A percentile compares a stretch with the other conserved stretches of the same genome.
These are phyloP conservation scores for Catostomus latipinnis DNA, from an alignment of 2,797 vertebrate genomes.

Conservation along the genomic window DNA sequence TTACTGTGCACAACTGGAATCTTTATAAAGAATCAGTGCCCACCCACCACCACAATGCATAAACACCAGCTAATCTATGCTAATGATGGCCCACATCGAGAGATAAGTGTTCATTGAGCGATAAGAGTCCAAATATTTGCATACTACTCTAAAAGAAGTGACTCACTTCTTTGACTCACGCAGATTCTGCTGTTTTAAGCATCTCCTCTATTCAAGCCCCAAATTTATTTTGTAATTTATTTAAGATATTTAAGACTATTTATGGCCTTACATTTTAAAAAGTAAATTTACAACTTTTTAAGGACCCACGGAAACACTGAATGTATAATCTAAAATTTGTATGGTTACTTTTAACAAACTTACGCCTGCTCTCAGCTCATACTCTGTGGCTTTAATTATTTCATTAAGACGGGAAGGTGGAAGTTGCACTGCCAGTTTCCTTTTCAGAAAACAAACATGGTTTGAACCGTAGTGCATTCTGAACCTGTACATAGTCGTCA, in stretches of 20 bases:
- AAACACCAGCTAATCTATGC: background rate
- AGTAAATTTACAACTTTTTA: no score
- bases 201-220: no score
- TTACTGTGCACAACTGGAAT: constrained; percentile 4
- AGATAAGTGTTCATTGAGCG: background rate
- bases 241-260: no score
- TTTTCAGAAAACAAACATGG: constrained; percentile 35
- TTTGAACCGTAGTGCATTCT: constrained; percentile 45
- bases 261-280: no score
- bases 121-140: constrained; percentile 1
- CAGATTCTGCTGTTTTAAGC: no score
- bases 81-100: constrained; percentile 16
- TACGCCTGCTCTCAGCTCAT: constrained; percentile 48
- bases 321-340: constrained; percentile 56
- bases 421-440: constrained; percentile 41
- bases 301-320: no score
- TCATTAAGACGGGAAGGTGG: constrained; percentile 44
- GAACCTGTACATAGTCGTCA: constrained; percentile 50
- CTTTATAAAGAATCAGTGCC: constrained; percentile 17
- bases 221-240: no score
- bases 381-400: constrained; percentile 47
- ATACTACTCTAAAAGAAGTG: constrained; percentile 1
- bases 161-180: no score
- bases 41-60: background rate
- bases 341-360: constrained; percentile 49